Base-by-base conservation (phyloP, 92 coral and sea anemone genomes). In the Phenganax subtilis region DNA sequence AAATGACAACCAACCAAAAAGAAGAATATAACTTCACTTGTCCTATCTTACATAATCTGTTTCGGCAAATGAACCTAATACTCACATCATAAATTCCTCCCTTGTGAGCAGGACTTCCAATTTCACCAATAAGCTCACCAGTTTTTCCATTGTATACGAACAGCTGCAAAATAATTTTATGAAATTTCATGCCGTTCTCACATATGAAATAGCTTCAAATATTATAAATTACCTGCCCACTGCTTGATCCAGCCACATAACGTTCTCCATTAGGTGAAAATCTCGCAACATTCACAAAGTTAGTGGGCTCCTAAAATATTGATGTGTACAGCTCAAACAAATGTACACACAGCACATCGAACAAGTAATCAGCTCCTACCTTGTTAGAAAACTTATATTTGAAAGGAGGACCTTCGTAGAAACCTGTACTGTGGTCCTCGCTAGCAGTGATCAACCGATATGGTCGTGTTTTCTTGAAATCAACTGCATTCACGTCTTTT, bases 361-460 rank as follows among this genome's bases (percentile, higher is more conserved):
- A 31, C 6, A 9, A 20, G 54, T 3, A 6, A 56, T 10, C 31
- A 73, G 6, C 65, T 72, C 85, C 56, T 55, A 93, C 97, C 76
- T 47, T 75, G 61, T 72, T 81, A 54, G 72, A 52, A 54, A 76
- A 80, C 64, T 72, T 81, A 72, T 57, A 66, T 80, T 93, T 93
- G 82, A 93, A 93, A 16, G 98, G 98, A 72, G 98, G 98, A 54
- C 98, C 98, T 81, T 91, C 94, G 53, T 71, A 90, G 83, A 88
- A 88, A 31, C 96, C 93, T 51, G 86, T 89, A 52, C 70, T 81
- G 31, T n/a, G 60, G 60, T 93, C 98, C 71, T 93, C 98, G 81
- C 92, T 87, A 12, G 89, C 98, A 54, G 94, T 93, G 54, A 91
- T 87, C 55, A 91, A 88, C 37, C 98, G 98, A 82, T 57, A 93